Evolutionary conservation across 2,797 vertebrate species (phyloP), one percentile per base, ranked within the genome.

Genomic region (Catharus ustulatus): DNA sequence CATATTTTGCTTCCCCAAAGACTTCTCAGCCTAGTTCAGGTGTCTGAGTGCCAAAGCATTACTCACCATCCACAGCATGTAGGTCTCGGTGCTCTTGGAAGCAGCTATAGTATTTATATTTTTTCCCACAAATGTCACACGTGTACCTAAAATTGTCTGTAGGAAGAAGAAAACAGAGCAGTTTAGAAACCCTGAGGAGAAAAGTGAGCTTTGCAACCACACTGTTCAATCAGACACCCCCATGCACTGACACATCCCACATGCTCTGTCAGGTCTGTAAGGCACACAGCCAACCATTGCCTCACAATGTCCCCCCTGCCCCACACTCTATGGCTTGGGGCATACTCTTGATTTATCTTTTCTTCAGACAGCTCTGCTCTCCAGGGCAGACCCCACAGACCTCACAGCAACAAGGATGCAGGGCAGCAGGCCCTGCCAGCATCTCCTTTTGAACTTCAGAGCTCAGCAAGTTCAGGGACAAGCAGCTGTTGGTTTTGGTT

Each of bases 91-190:
- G 99, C 96, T 99, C 99, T 89, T 99, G 99, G 98, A 99, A 99
- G 96, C 99, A 99, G 98, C 99, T 99, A 97, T 99, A 99, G 96
- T 99, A 99, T 97, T 99, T 99, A 90, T 99, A 99, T 95, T 99
- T 99, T 98, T 99, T 99, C 90, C 99, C 99, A 76, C 99, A 99
- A 95, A 99, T 99, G 97, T 99, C 99, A 97, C 99, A 99, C 0
- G 99, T 99, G 97, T 99, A 99, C 97, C 99, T 99, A 98, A 99
- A 99, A 96, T 99, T 99, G 97, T 98, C 99, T 99, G 98, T 36
- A 96, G 94, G 89, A 96, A 97, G 63, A 96, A 96, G 93, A 95
- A 95, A 94, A 97, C 17, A 95, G 38, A n/a, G 0, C 21, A n/a
- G 23, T 73, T 88, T n/a, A 96, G 93, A 90, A 80, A 85, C 38